phyloP scores from a whole-genome alignment of 2,888 invertebrate genomes.

The Caenorhabditis sp. region DNA sequence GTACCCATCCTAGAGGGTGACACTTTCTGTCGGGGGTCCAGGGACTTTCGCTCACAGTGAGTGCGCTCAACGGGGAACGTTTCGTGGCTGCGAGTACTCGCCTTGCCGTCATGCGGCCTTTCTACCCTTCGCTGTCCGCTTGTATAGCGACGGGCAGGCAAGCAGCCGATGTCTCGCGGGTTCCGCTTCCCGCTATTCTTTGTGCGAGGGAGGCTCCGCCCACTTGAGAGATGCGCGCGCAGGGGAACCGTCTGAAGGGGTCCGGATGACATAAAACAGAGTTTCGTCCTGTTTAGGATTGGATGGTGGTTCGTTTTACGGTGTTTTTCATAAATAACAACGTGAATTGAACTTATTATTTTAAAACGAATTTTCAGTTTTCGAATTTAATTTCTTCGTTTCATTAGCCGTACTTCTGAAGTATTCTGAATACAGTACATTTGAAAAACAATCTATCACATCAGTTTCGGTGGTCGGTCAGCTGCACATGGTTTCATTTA shows the following conservation, averaged over 20 bases:
- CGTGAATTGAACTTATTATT: no score
- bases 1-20: constrained; percentile 65
- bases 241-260: neutral
- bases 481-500: constrained; percentile 14
- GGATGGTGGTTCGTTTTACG: no score
- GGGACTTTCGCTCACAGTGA: constrained; percentile 73
- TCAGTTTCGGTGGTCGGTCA: no score
- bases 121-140: neutral
- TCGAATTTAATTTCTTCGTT: no score
- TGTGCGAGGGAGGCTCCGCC: constrained; percentile 25
- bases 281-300: no score
- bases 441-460: no score
- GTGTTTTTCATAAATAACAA: no score
- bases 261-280: neutral
- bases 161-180: constrained; percentile 46
- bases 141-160: constrained; percentile 10
- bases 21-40: constrained; percentile 71
- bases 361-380: no score
- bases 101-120: constrained; percentile 64
- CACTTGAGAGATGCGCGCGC: neutral
- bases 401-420: no score
- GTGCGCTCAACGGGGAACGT: constrained; percentile 62
- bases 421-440: no score
- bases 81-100: constrained; percentile 70
- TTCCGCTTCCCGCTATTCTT: constrained; percentile 10